Base-by-base conservation (phyloP, 2,888 invertebrate genomes). In the Scaptomyza polygonia region DNA sequence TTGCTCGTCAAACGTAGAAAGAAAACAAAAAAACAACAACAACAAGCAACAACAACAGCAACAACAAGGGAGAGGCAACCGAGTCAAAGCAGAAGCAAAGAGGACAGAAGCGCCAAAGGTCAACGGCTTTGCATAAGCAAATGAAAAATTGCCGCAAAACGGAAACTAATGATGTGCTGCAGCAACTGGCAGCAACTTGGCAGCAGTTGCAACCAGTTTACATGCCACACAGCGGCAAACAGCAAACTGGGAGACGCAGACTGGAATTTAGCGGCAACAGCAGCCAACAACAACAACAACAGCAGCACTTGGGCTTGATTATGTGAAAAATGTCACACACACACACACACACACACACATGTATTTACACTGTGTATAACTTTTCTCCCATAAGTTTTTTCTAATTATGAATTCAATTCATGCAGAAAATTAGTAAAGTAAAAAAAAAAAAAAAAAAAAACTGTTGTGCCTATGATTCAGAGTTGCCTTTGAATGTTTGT, bases 151-250 rank as follows among this genome's bases (percentile, higher is more conserved):
- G 88, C 89, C 85, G 66, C 89, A 89, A 88, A 88, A 86, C 85
- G 86, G 88, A 87, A 86, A 89, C 88, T 88, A 89, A 88, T 88
- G 88, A 88, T 88, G 89, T 89, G 89, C 75, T 86, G 87, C 81
- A 54, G 56, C 67, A 55, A 61, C 59, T 61, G 62, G 70, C 74
- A 70, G 70, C 51, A 18, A 67, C 48, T 58, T 58, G 30, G 61
- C 30, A 47, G 39, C 34, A 34, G 52, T 36, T 53, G 53, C 67
- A 74, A 83, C 79, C 83, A 79, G 82, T 85, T 71, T 74, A 58
- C 42, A 49, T 42, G 52, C 32, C 48, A 48, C 48, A 48, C 48
- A 48, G 48, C 48, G 48, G 48, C 48, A 48, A 32, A 52, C 74
- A 61, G 75, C 71, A 74, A 74, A 76, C 62, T 56, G 52, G 59